These are phyloP conservation scores for Ceratosolen solmsi DNA, from an alignment of 1,140 invertebrate genomes.

Conservation along the genomic window DNA sequence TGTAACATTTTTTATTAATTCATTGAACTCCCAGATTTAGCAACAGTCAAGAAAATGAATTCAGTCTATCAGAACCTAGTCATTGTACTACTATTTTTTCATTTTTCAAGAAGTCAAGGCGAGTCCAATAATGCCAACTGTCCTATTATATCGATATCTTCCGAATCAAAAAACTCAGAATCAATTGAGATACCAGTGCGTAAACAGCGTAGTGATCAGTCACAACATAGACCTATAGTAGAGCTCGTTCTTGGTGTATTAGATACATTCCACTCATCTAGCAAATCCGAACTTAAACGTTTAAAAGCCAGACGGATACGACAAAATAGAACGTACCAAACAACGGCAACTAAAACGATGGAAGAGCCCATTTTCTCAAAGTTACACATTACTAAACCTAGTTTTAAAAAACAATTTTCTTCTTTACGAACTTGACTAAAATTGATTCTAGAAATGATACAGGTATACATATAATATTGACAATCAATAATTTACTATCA, in stretches of 20 bases:
- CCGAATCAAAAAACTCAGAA: slow-evolving; percentile 1
- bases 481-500: no score
- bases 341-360: not conserved
- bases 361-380: not conserved
- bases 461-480: no score
- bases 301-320: slow-evolving; percentile 31
- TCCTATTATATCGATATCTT: not conserved
- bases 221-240: slow-evolving; percentile 54
- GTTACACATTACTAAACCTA: not conserved
- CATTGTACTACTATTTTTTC: not conserved
- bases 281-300: slow-evolving; percentile 51
- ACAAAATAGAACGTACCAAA: not conserved
- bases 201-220: not conserved
- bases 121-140: not conserved
- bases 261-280: slow-evolving; percentile 55
- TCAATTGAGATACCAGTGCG: slow-evolving; percentile 44
- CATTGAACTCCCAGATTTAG: slow-evolving; percentile 4
- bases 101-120: not conserved
- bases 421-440: not conserved
- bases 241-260: slow-evolving; percentile 57
- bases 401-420: not conserved
- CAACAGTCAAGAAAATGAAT: not conserved
- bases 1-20: no score
- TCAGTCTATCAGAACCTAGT: not conserved
- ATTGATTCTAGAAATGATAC: no score